Evolutionary conservation across 2,888 invertebrate species (phyloP), one percentile per base, ranked within the genome.

Genomic region (Ectemnius lituratus): DNA sequence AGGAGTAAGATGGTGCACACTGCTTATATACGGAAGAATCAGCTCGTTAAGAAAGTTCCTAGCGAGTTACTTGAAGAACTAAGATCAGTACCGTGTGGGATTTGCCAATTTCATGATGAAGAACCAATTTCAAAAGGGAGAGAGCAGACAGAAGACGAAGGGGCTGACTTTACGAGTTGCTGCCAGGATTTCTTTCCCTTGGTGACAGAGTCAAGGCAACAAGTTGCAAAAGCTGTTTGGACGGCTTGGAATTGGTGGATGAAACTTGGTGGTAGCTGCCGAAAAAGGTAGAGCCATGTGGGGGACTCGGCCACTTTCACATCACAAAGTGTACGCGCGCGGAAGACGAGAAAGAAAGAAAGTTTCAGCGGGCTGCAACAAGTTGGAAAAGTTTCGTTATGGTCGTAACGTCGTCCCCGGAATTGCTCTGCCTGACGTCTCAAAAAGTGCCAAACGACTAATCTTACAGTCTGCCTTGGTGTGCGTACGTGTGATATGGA

Each of bases 201-300:
- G 27, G 57, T 46, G 18, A 56, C 61, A 67, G 59, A 66, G 64
- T 70, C 74, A 66, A 65, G 85, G 85, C 86, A 86, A 87, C 86
- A 86, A 86, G 86, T 86, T 85, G 81, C 67, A 78, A 86, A 86
- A 86, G 84, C 86, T 87, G 82, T 85, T 85, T 77, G 77, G 82
- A 78, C 76, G 73, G 60, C 67, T 63, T 59, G 74, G 58, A 76
- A 74, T 59, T 58, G 59, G 70, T 69, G 62, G 65, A 70, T 56
- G 8, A 73, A 73, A 70, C 67, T 67, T 20, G 23, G 3, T 23
- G 23, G 23, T 23, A 3, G 23, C 3, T 23, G 70, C 61, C 66
- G 67, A 73, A 80, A 82, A 83, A 82, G 80, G 72, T 80, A 78
- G 61, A 66, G 58, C 58, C 71, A 70, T 73, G 72, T 62, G 72